Percentiles rank a stretch among this genome's conserved stretches.
These are phyloP conservation scores for Peromyscus aztecus DNA, from an alignment of 2,797 vertebrate species.

Conservation along the genomic window DNA sequence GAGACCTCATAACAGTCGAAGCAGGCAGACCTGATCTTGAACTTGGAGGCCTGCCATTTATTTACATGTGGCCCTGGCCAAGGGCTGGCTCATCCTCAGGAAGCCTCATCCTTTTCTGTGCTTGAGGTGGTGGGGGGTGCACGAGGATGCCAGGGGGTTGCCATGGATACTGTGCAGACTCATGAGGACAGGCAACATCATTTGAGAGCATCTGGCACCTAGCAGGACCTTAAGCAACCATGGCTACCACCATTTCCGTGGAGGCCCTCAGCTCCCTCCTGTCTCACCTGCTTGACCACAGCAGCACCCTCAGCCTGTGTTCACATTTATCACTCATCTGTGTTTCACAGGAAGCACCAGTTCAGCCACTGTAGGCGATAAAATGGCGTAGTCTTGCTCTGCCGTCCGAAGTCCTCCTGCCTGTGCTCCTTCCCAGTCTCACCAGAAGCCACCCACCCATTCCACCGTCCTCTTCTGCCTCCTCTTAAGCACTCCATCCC, in stretches of 20 bases:
- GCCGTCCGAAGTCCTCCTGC: not conserved
- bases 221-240: not conserved
- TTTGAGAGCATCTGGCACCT: not conserved
- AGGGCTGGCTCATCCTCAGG: not conserved
- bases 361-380: not conserved
- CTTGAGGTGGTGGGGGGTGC: too few species aligned
- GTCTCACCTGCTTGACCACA: not conserved
- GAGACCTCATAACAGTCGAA: not conserved
- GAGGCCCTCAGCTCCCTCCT: not conserved
- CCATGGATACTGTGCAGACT: not conserved
- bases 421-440: not conserved
- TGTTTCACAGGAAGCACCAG: constrained; percentile 45
- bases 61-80: not conserved
- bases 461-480: not conserved
- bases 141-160: too few species aligned
- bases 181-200: not conserved
- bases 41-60: not conserved
- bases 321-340: not conserved
- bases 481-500: not conserved
- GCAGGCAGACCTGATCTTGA: not conserved
- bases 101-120: not conserved
- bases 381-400: not conserved
- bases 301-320: not conserved
- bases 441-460: not conserved
- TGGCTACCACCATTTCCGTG: not conserved